Evolutionary conservation across 2,888 invertebrate genomes (phyloP), one percentile per base, ranked within the genome.

Genomic region (Oscheius sp.): DNA sequence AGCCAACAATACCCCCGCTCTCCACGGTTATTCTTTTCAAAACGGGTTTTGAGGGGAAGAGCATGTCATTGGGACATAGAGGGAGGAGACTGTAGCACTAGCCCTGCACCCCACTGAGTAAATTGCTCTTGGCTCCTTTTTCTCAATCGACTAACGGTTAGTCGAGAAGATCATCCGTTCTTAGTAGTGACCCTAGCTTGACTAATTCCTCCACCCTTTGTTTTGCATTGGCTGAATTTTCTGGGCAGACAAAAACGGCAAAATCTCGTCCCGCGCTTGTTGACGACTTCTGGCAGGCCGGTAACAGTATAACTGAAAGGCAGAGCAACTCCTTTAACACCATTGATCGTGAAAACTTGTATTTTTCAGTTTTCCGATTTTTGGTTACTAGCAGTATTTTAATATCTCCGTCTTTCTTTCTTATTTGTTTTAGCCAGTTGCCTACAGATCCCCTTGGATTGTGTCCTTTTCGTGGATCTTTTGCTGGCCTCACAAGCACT

Each of bases 121-220:
- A 61, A 61, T 61, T 61, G 61, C 61, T 61, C 42, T 61, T 45
- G 52, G 55, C 61, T 61, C 61, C 25, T 61, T 45, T 45, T 42
- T 23, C 45, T 27, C 27, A 61, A 64, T 46, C 64, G 45, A 29
- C 29, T 61, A 27, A 42, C 42, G 42, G 61, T 61, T 42, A 45
- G 42, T 45, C n/a, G 45, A 42, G 42, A 61, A 45, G 15, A 42
- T 23, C 29, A 17, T 20, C 29, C 15, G 27, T 33, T 33, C 34
- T 55, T 17, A 55, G 12, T n/a, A 55, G 37, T 17, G 34, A n/a
- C n/a, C n/a, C n/a, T n/a, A n/a, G n/a, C n/a, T n/a, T n/a, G n/a
- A n/a, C n/a, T n/a, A n/a, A n/a, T n/a, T n/a, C n/a, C n/a, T n/a
- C n/a, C n/a, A n/a, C 48, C 23, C 46, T 17, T 39, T 58, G 37